Percentiles rank a stretch among this genome's conserved stretches.
Evolutionary conservation across 2,113 vertebrate species (phyloP).

Genomic region (Callopanchax toddi): DNA sequence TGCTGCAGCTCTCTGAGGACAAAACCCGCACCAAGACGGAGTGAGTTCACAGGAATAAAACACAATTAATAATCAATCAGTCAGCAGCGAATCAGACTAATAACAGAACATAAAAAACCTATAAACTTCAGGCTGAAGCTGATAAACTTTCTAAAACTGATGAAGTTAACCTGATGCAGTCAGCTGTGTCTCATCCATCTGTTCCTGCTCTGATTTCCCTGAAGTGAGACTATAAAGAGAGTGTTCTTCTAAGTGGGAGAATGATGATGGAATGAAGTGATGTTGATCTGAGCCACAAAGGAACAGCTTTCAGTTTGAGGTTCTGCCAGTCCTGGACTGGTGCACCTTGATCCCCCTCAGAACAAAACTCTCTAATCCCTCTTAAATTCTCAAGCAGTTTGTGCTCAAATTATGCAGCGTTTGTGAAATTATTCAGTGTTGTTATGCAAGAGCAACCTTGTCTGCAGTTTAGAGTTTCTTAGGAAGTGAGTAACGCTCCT

Average conservation of each 20-base stretch:
- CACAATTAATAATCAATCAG: no score
- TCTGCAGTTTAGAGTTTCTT: not conserved
- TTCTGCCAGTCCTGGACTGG: not conserved
- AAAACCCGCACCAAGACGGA: slow-evolving; percentile 79
- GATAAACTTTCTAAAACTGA: no score
- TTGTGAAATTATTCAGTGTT: slow-evolving; percentile 6
- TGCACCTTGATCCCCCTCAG: slow-evolving; percentile 2
- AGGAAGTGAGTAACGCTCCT: not conserved
- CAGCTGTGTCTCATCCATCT: not conserved
- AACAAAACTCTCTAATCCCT: slow-evolving; percentile 7
- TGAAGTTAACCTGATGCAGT: no score
- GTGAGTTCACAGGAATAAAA: slow-evolving; percentile 84
- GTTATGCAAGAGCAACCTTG: not conserved
- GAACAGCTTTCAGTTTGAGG: not conserved
- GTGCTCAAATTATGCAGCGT: not conserved
- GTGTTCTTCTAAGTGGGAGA: not conserved
- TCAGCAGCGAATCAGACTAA: no score
- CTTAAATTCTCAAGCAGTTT: slow-evolving; percentile 1
- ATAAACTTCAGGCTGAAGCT: no score
- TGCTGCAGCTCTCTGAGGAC: slow-evolving; percentile 80
- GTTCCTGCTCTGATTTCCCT: not conserved
- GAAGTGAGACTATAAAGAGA: not conserved
- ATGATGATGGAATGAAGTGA: not conserved
- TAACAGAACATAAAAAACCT: no score
- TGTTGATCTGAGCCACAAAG: slow-evolving; percentile 3